Conservation (phyloP, 1,140 invertebrate genomes). For the Sycophila sp. region DNA sequence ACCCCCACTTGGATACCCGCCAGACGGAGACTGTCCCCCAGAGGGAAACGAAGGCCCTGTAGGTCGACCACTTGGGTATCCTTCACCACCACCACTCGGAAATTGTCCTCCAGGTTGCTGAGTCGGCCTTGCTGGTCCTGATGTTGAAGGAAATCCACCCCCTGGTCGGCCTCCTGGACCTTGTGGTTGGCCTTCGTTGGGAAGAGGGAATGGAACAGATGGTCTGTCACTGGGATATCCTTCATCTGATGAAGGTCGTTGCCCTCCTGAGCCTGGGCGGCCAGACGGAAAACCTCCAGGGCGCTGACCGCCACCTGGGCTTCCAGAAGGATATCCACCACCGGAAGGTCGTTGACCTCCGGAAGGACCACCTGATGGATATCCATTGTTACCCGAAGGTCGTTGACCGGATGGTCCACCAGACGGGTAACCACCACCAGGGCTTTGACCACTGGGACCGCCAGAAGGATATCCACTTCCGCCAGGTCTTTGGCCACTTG, state of each 20-base stretch:
- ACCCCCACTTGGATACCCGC: constrained; percentile 45
- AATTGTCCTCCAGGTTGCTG: constrained; percentile 45
- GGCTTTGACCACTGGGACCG: constrained; percentile 17
- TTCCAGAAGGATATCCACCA: constrained; percentile 2
- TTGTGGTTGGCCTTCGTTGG: constrained; percentile 10
- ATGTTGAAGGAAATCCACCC: not conserved
- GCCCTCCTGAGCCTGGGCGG: not conserved
- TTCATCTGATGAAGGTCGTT: constrained; percentile 36
- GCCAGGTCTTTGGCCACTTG: constrained; percentile 45
- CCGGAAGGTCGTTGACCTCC: constrained; percentile 14
- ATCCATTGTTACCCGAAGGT: constrained; percentile 26
- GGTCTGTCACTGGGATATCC: constrained; percentile 47
- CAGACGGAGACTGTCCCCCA: constrained; percentile 19
- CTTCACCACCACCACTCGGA: constrained; percentile 32
- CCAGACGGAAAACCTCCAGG: not conserved
- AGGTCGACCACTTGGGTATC: constrained; percentile 33
- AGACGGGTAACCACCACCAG: constrained; percentile 29
- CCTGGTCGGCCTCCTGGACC: constrained; percentile 5
- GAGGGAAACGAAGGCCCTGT: constrained; percentile 18
- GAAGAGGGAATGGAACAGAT: constrained; percentile 26
- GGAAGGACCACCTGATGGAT: constrained; percentile 25
- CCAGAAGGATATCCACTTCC: constrained; percentile 25
- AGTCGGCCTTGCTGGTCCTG: constrained; percentile 28
- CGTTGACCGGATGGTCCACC: constrained; percentile 31
- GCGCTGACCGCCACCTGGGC: constrained; percentile 7